phyloP scores from a whole-genome alignment of 1,140 invertebrate species.

The Zaprionus lachaisei region DNA sequence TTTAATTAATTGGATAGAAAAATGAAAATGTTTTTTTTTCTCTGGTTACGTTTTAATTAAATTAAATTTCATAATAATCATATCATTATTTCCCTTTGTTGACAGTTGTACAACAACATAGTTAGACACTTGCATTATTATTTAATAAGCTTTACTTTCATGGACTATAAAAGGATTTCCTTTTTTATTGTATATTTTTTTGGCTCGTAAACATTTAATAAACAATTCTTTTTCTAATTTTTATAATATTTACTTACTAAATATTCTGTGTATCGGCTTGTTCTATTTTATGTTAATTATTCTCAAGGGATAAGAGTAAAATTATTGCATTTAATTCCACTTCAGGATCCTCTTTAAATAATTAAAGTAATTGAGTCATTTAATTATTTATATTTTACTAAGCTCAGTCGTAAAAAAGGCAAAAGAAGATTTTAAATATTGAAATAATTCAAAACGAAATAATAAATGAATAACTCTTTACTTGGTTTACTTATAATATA shows the following conservation, averaged over 20 bases:
- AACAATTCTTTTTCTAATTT: not conserved
- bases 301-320: no score
- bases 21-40: not conserved
- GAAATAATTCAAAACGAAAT: not conserved
- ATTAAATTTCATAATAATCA: not conserved
- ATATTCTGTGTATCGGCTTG: accelerated
- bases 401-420: not conserved
- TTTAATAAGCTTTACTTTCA: not conserved
- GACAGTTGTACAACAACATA: not conserved
- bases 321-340: not conserved
- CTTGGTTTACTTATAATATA: no score
- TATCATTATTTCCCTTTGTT: not conserved
- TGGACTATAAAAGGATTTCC: not conserved
- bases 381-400: not conserved
- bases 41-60: not conserved
- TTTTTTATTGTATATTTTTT: not conserved
- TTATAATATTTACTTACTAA: not conserved
- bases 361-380: not conserved
- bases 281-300: not conserved
- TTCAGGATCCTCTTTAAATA: no score
- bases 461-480: no score
- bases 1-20: constrained; percentile 3
- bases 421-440: not conserved
- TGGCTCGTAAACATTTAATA: not conserved
- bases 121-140: not conserved